Evolutionary conservation across 2,797 vertebrate genomes (phyloP), one percentile per base, ranked within the genome.

Genomic region (Momotus momota): DNA sequence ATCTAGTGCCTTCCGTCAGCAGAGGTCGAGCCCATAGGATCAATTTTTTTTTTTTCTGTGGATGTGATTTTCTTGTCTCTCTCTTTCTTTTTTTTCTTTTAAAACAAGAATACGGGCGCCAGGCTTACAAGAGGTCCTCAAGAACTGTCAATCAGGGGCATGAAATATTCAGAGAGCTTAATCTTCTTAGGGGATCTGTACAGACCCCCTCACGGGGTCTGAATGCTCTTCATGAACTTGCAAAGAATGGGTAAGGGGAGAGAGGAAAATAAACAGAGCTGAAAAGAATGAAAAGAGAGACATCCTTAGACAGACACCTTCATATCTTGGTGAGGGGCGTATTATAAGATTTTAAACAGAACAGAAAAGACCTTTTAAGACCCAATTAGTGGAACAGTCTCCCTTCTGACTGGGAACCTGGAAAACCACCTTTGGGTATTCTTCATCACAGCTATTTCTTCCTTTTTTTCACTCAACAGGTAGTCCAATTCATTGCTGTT

Each of bases 111-210:
- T 94, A 92, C 77, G 97, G 98, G 98, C 98, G 98, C 98, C 98
- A 98, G 98, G 86, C 96, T 96, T 97, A 96, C 97, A 97, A 97
- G 97, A 97, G 97, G 97, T 97, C 97, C 95, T 98, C 94, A 86
- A 97, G 96, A 97, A 86, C 97, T 98, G 98, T 98, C 98, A 98
- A 72, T 98, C 98, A 98, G 92, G 79, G 66, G 67, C 98, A 98
- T 98, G 97, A 98, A 98, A 98, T 98, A 98, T 98, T 98, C 97
- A 98, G 97, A 89, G 84, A 51, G 58, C 96, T 98, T 98, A 95
- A 97, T 98, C 97, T 97, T 95, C 96, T 96, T 96, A 83, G 49
- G 95, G 96, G 96, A 97, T 97, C 97, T 97, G 96, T 86, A 95
- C 89, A 95, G 97, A 97, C 94, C 95, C 93, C 93, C 96, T 97